Conservation (phyloP, 2,888 invertebrate species). For the Lycia hirtaria region DNA sequence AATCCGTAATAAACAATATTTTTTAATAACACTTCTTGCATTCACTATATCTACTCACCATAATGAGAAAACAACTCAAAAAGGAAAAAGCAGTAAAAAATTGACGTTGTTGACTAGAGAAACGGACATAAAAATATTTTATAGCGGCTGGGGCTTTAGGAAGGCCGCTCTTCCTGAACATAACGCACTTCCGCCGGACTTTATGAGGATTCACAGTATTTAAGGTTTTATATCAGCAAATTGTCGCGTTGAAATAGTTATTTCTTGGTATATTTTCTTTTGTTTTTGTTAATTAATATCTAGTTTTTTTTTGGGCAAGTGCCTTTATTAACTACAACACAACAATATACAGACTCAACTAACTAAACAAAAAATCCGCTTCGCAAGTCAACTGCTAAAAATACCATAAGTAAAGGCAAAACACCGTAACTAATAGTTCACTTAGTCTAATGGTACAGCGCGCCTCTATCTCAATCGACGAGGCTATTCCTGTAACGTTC, state of each 20-base stretch:
- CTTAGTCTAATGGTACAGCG: slow-evolving; percentile 22
- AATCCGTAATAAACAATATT: too few species aligned
- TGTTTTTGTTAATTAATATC: too few species aligned
- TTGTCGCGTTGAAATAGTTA: slow-evolving; percentile 9
- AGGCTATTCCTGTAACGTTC: slow-evolving; percentile 27
- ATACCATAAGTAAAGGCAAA: slow-evolving; percentile 8
- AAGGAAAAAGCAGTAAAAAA: slow-evolving; percentile 32
- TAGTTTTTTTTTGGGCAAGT: too few species aligned
- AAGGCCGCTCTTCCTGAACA: slow-evolving; percentile 31
- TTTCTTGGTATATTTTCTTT: too few species aligned
- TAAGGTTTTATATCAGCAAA: slow-evolving; percentile 36
- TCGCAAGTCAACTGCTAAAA: slow-evolving; percentile 2
- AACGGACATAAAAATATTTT: slow-evolving; percentile 41
- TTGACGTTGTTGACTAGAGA: slow-evolving; percentile 32
- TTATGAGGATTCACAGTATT: slow-evolving; percentile 27
- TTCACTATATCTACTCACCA: slow-evolving; percentile 2
- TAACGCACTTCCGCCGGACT: slow-evolving; percentile 32
- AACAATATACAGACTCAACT: too few species aligned
- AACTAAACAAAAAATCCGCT: not conserved
- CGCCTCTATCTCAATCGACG: slow-evolving; percentile 22
- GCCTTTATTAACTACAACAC: too few species aligned
- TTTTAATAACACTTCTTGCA: not conserved
- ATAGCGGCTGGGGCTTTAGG: slow-evolving; percentile 33
- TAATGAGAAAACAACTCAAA: slow-evolving; percentile 19
- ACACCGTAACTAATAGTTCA: slow-evolving; percentile 22